Percentiles rank a stretch among this genome's conserved stretches.
Conservation (phyloP, 2,888 invertebrate species). For the Oasisia sp. region DNA sequence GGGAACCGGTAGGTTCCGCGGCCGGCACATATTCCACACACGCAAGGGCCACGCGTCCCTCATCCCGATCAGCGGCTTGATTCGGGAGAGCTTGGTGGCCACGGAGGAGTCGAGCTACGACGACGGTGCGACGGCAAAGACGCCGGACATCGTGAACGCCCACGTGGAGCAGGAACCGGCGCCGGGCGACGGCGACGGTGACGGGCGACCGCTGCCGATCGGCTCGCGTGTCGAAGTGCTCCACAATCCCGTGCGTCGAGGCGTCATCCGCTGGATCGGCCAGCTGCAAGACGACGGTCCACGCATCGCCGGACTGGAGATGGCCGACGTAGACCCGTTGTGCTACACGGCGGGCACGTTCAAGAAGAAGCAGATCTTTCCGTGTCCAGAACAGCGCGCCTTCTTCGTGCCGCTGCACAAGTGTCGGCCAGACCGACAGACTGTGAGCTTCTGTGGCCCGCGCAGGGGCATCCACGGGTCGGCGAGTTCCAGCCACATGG, state of each 20-base stretch:
- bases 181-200: neutral
- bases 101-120: neutral
- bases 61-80: constrained; percentile 27
- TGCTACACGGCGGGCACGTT: neutral
- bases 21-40: constrained; percentile 21
- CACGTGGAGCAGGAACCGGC: neutral
- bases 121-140: neutral
- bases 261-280: constrained; percentile 7
- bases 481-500: constrained; percentile 6
- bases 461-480: constrained; percentile 9
- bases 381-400: neutral
- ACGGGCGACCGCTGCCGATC: neutral
- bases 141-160: neutral
- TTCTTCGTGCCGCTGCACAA: neutral
- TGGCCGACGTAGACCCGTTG: neutral
- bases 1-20: constrained; percentile 29
- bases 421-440: neutral
- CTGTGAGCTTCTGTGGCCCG: neutral
- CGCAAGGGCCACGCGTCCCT: constrained; percentile 30
- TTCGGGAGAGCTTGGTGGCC: neutral
- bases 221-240: constrained; percentile 12
- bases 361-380: neutral
- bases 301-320: neutral
- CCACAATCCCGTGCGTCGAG: neutral
- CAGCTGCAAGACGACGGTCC: neutral